phyloP scores from a whole-genome alignment of 2,797 vertebrate genomes.

The Notamacropus eugenii region DNA sequence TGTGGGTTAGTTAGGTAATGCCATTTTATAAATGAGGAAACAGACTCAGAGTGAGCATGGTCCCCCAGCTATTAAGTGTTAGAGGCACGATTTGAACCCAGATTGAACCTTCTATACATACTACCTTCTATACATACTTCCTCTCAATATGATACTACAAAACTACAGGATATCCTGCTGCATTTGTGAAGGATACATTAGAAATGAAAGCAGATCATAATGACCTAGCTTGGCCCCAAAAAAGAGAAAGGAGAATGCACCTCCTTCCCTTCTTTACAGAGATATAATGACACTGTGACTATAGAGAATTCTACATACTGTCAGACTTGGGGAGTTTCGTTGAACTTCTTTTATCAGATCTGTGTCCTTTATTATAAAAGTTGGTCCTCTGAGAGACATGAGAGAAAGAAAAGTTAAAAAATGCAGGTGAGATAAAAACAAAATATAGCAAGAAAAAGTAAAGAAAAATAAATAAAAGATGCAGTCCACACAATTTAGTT shows the following conservation, averaged over 20 bases:
- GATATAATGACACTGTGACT: background rate
- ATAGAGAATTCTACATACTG: background rate
- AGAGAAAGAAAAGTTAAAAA: background rate
- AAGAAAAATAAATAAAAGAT: background rate
- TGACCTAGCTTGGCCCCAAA: too few species aligned
- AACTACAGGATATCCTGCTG: background rate
- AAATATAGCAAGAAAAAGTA: background rate
- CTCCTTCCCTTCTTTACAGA: background rate
- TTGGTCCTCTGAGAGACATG: background rate
- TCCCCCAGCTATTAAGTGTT: background rate
- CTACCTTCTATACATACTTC: background rate
- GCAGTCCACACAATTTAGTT: background rate
- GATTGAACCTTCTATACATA: background rate
- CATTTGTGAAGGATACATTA: background rate
- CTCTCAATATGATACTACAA: background rate
- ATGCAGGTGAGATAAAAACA: background rate
- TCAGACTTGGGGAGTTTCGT: background rate
- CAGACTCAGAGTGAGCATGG: background rate
- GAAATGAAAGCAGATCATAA: background rate
- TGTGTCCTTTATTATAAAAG: background rate
- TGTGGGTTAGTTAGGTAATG: background rate
- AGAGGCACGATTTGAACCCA: background rate
- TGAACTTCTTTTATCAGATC: background rate
- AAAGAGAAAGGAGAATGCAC: background rate
- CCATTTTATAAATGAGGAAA: background rate